phyloP scores from a whole-genome alignment of 2,113 vertebrate genomes.

The Hyla sarda region DNA sequence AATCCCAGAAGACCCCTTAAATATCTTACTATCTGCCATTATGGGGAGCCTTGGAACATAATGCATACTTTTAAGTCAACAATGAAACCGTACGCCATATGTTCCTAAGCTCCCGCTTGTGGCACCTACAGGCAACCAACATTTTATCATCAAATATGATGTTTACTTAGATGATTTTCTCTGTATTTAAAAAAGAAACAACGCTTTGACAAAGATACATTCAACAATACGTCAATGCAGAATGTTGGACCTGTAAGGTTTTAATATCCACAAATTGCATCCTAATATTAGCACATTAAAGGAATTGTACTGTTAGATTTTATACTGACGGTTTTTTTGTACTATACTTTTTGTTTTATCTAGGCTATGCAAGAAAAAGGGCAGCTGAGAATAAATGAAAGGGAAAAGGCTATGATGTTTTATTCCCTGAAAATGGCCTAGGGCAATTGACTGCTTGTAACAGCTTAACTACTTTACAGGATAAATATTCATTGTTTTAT shows the following conservation, averaged over 20 bases:
- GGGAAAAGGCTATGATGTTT: background rate
- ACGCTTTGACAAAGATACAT: background rate
- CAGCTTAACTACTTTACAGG: background rate
- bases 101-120: too few relatives aligned
- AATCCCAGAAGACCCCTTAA: too few relatives aligned
- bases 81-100: too few relatives aligned
- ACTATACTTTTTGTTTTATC: background rate
- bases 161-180: too few relatives aligned
- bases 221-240: background rate
- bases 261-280: background rate
- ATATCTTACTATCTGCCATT: too few relatives aligned
- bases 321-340: background rate
- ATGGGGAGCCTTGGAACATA: too few relatives aligned
- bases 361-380: background rate
- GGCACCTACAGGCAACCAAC: too few relatives aligned
- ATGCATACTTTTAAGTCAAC: too few relatives aligned
- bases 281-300: background rate
- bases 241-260: background rate
- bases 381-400: slow-evolving; percentile 6
- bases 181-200: too few relatives aligned
- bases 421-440: background rate
- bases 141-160: too few relatives aligned
- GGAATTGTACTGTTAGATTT: background rate
- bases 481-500: slow-evolving; percentile 13
- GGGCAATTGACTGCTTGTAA: background rate